These are phyloP conservation scores for Bufo gargarizans DNA, from an alignment of 2,113 vertebrate species.

Conservation along the genomic window DNA sequence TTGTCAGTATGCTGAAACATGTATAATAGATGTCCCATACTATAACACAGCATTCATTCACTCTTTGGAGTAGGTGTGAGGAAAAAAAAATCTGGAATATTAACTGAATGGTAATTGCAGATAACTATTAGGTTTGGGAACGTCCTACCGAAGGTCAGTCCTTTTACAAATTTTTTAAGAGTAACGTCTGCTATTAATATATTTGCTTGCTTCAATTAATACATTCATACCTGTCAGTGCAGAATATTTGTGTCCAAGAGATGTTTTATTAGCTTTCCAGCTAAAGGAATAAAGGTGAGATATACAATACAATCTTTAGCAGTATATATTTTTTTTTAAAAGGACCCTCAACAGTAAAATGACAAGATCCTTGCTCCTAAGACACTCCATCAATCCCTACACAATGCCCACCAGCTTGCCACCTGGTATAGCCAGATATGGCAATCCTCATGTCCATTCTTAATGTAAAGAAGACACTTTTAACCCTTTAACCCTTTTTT, in stretches of 20 bases:
- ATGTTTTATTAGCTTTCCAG: background rate
- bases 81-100: background rate
- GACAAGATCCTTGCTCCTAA: background rate
- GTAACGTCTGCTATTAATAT: slow-evolving; percentile 10
- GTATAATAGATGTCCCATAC: slow-evolving; percentile 6
- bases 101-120: slow-evolving; percentile 18
- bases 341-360: background rate
- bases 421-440: too few relatives aligned
- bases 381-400: background rate
- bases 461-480: too few relatives aligned
- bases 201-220: slow-evolving; percentile 5
- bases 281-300: background rate
- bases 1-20: slow-evolving; percentile 39
- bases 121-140: background rate
- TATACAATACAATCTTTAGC: background rate
- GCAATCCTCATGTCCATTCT: too few relatives aligned
- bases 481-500: too few relatives aligned
- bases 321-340: background rate
- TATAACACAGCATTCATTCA: slow-evolving; percentile 22
- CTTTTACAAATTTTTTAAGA: background rate
- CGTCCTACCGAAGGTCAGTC: background rate
- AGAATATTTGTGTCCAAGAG: background rate
- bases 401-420: background rate
- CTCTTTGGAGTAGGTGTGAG: background rate
- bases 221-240: slow-evolving; percentile 15